phyloP scores from a whole-genome alignment of 2,113 vertebrate species.

The Lampris megalopsis region DNA sequence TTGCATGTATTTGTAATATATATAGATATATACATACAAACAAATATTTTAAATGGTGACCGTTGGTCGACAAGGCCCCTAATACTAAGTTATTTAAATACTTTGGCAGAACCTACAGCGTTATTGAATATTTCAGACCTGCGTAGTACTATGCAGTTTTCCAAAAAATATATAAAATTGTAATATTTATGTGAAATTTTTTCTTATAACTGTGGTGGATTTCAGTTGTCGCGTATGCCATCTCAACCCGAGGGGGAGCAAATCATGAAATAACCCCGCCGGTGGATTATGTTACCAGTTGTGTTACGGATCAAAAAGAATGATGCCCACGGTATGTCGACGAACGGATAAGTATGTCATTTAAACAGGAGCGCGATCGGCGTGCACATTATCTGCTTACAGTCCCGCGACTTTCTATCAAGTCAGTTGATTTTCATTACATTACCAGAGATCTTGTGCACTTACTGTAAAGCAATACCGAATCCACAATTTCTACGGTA shows the following conservation, averaged over 20 bases:
- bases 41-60: not conserved
- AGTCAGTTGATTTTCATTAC: not conserved
- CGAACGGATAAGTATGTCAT: conserved; percentile 46
- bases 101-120: not conserved
- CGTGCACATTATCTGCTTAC: not conserved
- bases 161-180: not conserved
- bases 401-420: not conserved
- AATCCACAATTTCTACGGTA: conserved; percentile 38
- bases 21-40: too few relatives aligned
- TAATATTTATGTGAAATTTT: not conserved
- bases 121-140: conserved; percentile 28
- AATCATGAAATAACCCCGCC: conserved; percentile 3
- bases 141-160: conserved; percentile 41
- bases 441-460: not conserved
- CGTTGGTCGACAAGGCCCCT: conserved; percentile 13
- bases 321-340: conserved; percentile 40
- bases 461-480: conserved; percentile 44
- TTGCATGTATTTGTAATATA: not conserved
- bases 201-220: not conserved
- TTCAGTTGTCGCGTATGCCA: not conserved
- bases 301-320: not conserved
- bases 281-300: not conserved
- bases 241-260: not conserved
- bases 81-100: conserved; percentile 30
- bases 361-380: conserved; percentile 24